phyloP scores from a whole-genome alignment of 2,888 invertebrate species.

The Hirudinaria manillensis region DNA sequence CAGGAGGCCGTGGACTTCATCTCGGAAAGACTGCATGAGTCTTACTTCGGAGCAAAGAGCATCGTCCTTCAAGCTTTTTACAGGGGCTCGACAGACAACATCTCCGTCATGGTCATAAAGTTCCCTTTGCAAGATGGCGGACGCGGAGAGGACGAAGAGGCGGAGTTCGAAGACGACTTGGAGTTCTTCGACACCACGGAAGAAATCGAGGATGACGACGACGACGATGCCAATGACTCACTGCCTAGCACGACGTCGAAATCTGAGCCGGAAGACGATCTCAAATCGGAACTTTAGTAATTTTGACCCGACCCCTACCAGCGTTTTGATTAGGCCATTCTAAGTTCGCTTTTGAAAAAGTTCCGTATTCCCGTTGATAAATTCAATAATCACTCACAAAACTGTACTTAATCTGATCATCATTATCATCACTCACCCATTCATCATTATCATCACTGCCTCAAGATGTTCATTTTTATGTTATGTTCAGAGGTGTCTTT shows the following conservation, averaged over 20 bases:
- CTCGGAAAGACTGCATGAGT: constrained; percentile 75
- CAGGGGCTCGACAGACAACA: constrained; percentile 87
- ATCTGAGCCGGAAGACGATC: background rate
- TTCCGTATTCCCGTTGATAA: background rate
- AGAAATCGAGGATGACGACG: constrained; percentile 9
- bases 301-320: too few species aligned
- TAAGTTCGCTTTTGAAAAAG: too few species aligned
- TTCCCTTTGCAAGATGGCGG: constrained; percentile 16
- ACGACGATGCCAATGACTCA: background rate
- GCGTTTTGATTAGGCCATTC: too few species aligned
- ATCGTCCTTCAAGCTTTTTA: constrained; percentile 82
- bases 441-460: background rate
- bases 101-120: constrained; percentile 76
- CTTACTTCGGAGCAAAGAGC: constrained; percentile 83
- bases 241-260: background rate
- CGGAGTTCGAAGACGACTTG: background rate
- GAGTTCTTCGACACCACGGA: background rate
- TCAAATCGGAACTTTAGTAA: background rate
- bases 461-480: too few species aligned
- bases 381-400: background rate
- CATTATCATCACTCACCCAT: background rate
- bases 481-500: too few species aligned
- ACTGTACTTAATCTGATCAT: background rate
- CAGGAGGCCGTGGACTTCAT: constrained; percentile 87
- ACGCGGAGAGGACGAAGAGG: background rate